Evolutionary conservation across 2,113 vertebrate genomes (phyloP).

Genomic region (Ceyx margarethae): DNA sequence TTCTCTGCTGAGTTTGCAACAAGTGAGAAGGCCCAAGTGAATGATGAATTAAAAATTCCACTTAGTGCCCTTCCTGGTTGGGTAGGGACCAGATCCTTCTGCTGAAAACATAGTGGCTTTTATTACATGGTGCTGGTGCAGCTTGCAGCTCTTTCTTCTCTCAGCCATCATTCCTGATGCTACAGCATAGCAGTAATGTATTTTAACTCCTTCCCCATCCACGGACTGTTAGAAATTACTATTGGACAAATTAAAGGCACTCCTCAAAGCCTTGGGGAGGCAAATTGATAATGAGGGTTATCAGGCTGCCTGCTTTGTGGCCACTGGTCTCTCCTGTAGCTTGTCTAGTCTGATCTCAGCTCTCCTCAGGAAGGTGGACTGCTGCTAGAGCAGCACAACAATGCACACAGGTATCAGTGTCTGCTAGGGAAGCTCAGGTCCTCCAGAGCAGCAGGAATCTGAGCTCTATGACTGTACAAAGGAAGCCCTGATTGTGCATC

Average conservation of each 20-base stretch:
- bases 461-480: neutral
- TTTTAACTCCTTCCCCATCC: neutral
- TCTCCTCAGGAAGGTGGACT: fast-evolving
- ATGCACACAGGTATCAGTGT: fast-evolving
- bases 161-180: neutral
- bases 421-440: neutral
- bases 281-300: neutral
- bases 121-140: neutral
- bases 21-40: neutral
- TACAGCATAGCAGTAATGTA: fast-evolving
- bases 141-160: neutral
- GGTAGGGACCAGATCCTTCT: neutral
- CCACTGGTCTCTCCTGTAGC: fast-evolving
- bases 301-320: fast-evolving
- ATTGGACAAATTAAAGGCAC: neutral
- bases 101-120: neutral
- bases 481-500: neutral
- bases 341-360: neutral
- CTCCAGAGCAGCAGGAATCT: neutral
- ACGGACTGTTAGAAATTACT: neutral
- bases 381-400: neutral
- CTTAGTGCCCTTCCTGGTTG: neutral
- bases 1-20: neutral
- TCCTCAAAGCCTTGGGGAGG: fast-evolving
- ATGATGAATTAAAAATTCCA: fast-evolving